These are phyloP conservation scores for Pelecanoides urinatrix DNA, from an alignment of 2,113 vertebrate species.

Conservation along the genomic window DNA sequence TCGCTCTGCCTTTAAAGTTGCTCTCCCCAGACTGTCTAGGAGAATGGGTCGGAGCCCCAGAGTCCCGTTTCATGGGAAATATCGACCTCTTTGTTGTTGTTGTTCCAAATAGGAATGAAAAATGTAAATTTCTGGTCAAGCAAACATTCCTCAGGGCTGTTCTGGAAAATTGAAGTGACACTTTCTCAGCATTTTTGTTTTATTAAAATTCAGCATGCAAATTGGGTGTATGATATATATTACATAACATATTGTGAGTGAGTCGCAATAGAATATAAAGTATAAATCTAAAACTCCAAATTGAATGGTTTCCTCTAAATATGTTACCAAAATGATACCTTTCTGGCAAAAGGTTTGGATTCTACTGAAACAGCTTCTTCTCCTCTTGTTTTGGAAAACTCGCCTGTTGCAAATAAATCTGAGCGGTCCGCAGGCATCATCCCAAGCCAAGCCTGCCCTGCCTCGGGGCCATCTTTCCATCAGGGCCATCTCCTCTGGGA, in stretches of 20 bases:
- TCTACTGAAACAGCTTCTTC: neutral
- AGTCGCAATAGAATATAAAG: neutral
- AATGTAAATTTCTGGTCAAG: conserved; percentile 65
- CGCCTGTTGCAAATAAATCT: neutral
- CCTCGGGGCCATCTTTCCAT: neutral
- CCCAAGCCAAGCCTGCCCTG: conserved; percentile 21
- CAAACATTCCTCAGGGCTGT: conserved; percentile 48
- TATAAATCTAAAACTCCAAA: neutral
- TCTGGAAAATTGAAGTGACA: conserved; percentile 61
- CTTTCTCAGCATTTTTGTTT: conserved; percentile 49
- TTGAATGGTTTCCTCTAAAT: neutral
- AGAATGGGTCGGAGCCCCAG: neutral
- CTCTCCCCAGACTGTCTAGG: neutral
- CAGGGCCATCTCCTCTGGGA: neutral
- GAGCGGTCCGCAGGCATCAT: accelerated
- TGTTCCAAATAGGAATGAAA: conserved; percentile 56
- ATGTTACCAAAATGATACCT: neutral
- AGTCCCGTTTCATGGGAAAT: conserved; percentile 30
- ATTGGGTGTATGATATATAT: conserved; percentile 17
- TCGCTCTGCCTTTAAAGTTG: neutral
- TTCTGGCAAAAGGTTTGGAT: conserved; percentile 14
- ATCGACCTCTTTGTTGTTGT: conserved; percentile 52
- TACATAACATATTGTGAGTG: neutral
- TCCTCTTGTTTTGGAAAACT: conserved; percentile 51
- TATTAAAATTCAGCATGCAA: conserved; percentile 39